Evolutionary conservation across 2,888 invertebrate genomes (phyloP).

Genomic region (Ctenicera cuprea): DNA sequence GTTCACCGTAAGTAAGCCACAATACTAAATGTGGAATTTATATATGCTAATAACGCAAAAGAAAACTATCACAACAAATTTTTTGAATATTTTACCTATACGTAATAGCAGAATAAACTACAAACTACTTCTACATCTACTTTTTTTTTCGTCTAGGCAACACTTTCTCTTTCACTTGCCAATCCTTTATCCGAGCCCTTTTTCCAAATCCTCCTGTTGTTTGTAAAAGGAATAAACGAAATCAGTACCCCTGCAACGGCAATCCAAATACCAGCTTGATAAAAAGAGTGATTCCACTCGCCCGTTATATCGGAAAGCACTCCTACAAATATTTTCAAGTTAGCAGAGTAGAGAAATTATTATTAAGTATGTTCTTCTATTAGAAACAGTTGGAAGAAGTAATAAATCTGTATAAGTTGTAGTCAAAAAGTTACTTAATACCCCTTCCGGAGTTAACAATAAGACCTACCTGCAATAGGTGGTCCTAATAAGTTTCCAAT

Average conservation of each 20-base stretch:
- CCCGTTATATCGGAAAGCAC: slow-evolving; percentile 80
- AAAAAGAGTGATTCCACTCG: slow-evolving; percentile 87
- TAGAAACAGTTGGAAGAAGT: no score
- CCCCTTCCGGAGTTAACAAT: no score
- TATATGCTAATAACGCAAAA: no score
- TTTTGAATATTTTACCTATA: no score
- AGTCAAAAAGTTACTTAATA: no score
- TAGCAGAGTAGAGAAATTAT: no score
- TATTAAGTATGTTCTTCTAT: no score
- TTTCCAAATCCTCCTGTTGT: slow-evolving; percentile 74
- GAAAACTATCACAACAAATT: no score
- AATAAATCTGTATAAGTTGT: slow-evolving; percentile 47
- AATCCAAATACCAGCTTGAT: slow-evolving; percentile 88
- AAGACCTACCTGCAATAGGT: slow-evolving; percentile 94
- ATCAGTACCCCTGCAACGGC: slow-evolving; percentile 84
- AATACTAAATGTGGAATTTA: no score
- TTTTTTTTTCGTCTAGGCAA: slow-evolving; percentile 19
- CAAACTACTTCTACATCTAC: not conserved
- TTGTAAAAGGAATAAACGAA: slow-evolving; percentile 79
- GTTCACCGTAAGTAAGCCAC: no score
- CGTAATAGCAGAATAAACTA: not conserved
- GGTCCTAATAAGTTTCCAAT: slow-evolving; percentile 95
- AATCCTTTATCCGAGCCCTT: slow-evolving; percentile 41
- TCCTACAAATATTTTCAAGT: slow-evolving; percentile 67
- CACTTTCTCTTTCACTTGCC: slow-evolving; percentile 19